Evolutionary conservation across 2,888 invertebrate genomes (phyloP).

Genomic region (Poecilobothrus nobilitatus): DNA sequence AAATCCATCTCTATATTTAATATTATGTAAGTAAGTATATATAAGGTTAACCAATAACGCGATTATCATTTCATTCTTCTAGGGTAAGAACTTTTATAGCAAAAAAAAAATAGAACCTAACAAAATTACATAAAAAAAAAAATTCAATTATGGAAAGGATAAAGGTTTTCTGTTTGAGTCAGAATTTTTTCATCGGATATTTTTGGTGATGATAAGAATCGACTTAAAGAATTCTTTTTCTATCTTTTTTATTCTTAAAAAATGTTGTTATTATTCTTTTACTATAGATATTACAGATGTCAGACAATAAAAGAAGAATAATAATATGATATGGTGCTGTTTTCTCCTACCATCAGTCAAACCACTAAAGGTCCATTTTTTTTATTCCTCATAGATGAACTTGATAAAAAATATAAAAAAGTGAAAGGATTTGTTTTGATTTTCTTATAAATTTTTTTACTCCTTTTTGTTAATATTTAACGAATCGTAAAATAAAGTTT

Average conservation of each 20-base stretch:
- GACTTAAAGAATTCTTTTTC: too few species aligned
- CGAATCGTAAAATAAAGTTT: neutral
- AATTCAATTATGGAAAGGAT: too few species aligned
- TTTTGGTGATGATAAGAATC: too few species aligned
- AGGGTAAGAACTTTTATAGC: too few species aligned
- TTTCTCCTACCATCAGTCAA: neutral
- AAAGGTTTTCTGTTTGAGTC: too few species aligned
- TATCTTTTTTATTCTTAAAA: neutral
- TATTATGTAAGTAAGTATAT: too few species aligned
- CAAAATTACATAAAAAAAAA: too few species aligned
- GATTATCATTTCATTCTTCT: too few species aligned
- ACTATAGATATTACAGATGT: neutral
- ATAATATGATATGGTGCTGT: neutral
- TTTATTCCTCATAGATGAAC: neutral
- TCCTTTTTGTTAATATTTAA: neutral
- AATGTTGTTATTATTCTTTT: neutral
- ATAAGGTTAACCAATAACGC: too few species aligned
- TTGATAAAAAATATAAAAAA: slow-evolving; percentile 3
- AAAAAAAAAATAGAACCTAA: too few species aligned
- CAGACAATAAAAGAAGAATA: neutral
- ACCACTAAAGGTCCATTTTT: neutral
- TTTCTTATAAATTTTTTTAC: neutral
- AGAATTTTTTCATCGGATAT: too few species aligned
- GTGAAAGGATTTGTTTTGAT: neutral
- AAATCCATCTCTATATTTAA: too few species aligned